Evolutionary conservation across 1,140 invertebrate genomes (phyloP), one percentile per base, ranked within the genome.

Genomic region (Goniozus legneri): DNA sequence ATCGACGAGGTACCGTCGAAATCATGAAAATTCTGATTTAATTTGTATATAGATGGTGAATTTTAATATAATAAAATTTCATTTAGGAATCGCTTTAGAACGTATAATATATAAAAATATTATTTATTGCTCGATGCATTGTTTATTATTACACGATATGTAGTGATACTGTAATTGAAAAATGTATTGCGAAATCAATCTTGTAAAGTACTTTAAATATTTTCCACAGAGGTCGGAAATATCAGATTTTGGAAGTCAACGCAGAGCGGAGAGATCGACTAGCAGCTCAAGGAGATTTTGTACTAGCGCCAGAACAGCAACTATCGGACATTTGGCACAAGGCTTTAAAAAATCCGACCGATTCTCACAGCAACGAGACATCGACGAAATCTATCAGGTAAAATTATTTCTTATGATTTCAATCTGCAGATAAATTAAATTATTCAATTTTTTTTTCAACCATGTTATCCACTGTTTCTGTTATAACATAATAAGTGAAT

Each of bases 261-360:
- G 59, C 58, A 34, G 73, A 73, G 60, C 62, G 66, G 38, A 63
- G 58, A 30, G 69, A 73, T 24, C 67, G 73, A 16, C 44, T 65
- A 12, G 43, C 53, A 33, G 61, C 68, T 39, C 67, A 73, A 24
- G 59, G 67, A 39, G 64, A 71, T 30, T 76, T 64, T 33, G 40
- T 55, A 40, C 37, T 74, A 44, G 53, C 65, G 7, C 60, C 71
- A 24, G 71, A 74, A 37, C 71, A 73, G 30, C 71, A 73, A 32
- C 63, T 76, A 13, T 76, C 73, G 40, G 66, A 73, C 31, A 73
- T 76, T 64, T 75, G 73, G 69, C 73, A 73, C 69, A 76, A 73
- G 69, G 72, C 71, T 41, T 57, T 75, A 52, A 69, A 60, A 64
- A 65, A 67, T 57, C 62, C 68, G 32, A 56, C 31, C 35, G 58